Conservation (phyloP, 1,140 invertebrate genomes). For the Camponotus floridanus region DNA sequence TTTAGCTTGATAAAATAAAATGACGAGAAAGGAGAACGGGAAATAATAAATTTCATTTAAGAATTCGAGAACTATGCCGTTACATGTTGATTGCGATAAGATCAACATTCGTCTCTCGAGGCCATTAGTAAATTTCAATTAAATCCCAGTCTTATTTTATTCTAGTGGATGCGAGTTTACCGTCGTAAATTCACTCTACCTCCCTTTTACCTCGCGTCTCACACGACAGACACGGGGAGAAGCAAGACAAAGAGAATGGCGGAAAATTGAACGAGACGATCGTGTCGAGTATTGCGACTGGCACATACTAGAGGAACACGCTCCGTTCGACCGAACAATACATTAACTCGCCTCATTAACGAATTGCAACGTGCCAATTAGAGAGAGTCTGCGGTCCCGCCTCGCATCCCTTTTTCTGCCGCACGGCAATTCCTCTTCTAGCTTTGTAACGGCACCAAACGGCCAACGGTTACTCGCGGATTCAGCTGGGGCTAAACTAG, state of each 20-base stretch:
- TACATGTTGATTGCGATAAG: constrained; percentile 52
- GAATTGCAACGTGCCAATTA: constrained; percentile 73
- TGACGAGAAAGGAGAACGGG: background rate
- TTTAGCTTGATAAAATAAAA: background rate
- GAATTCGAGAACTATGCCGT: background rate
- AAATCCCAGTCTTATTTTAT: constrained; percentile 32
- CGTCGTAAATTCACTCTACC: constrained; percentile 42
- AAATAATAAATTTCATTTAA: background rate
- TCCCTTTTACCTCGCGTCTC: constrained; percentile 29
- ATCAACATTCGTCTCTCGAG: constrained; percentile 26
- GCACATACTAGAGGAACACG: constrained; percentile 6
- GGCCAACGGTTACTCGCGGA: background rate
- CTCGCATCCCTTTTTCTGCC: constrained; percentile 17
- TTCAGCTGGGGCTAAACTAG: background rate
- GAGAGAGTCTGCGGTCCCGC: constrained; percentile 30
- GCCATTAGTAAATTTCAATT: constrained; percentile 65
- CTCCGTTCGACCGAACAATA: constrained; percentile 66
- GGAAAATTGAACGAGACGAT: constrained; percentile 45
- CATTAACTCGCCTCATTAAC: constrained; percentile 74
- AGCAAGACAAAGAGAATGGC: background rate
- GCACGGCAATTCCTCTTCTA: constrained; percentile 30
- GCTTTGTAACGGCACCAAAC: background rate
- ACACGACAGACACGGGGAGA: constrained; percentile 1
- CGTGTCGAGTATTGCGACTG: constrained; percentile 58
- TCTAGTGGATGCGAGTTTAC: constrained; percentile 14